Percentiles rank a stretch among this genome's conserved stretches.
Conservation (phyloP, 1,140 invertebrate genomes). For the Oryzaephilus surinamensis region DNA sequence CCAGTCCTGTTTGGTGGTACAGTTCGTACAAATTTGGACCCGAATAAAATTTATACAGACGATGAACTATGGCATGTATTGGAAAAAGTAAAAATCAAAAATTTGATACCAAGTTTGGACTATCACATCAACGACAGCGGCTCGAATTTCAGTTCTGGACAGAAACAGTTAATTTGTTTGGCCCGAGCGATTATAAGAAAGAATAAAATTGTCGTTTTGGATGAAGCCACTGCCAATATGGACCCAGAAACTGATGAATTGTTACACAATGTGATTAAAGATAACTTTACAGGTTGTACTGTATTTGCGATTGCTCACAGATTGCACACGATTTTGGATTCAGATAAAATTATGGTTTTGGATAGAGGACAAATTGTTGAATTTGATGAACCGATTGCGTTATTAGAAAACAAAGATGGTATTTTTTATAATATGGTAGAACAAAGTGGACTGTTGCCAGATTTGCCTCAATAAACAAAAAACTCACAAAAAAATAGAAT, state of each 20-base stretch:
- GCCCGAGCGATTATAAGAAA: slow-evolving; percentile 50
- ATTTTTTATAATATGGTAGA: slow-evolving; percentile 6
- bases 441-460: slow-evolving; percentile 3
- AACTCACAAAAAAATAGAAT: no score
- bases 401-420: slow-evolving; percentile 39
- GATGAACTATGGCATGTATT: slow-evolving; percentile 52
- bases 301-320: slow-evolving; percentile 63
- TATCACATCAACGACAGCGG: slow-evolving; percentile 49
- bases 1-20: slow-evolving; percentile 56
- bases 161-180: slow-evolving; percentile 44
- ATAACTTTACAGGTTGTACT: slow-evolving; percentile 48
- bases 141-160: slow-evolving; percentile 40
- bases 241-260: slow-evolving; percentile 44
- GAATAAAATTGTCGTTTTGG: slow-evolving; percentile 42
- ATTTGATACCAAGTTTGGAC: slow-evolving; percentile 33
- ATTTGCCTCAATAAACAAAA: no score
- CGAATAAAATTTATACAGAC: slow-evolving; percentile 48
- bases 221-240: slow-evolving; percentile 27
- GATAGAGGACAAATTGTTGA: slow-evolving; percentile 44
- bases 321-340: slow-evolving; percentile 58
- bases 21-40: slow-evolving; percentile 48
- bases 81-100: slow-evolving; percentile 43
- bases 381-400: slow-evolving; percentile 45
- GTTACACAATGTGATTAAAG: slow-evolving; percentile 47
- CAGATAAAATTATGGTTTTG: slow-evolving; percentile 35